Evolutionary conservation across 1,140 invertebrate species (phyloP).

Genomic region (Diorhabda elongata): DNA sequence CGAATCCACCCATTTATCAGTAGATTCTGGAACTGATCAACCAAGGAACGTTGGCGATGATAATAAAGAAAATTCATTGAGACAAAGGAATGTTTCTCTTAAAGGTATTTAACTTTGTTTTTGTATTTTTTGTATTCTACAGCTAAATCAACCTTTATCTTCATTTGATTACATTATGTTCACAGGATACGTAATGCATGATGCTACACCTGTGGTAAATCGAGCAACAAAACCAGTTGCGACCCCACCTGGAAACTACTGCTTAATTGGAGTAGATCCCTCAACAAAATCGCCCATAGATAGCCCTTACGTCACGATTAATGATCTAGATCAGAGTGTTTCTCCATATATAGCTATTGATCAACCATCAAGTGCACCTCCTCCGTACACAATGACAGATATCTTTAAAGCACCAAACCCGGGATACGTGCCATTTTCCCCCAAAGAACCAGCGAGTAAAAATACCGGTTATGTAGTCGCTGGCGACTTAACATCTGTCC

Average conservation of each 20-base stretch:
- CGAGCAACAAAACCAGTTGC: neutral
- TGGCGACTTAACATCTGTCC: neutral
- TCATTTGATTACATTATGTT: neutral
- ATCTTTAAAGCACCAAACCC: slow-evolving; percentile 10
- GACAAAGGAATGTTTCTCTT: slow-evolving; percentile 20
- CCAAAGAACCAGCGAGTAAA: slow-evolving; percentile 13
- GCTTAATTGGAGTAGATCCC: slow-evolving; percentile 13
- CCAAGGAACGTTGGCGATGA: slow-evolving; percentile 19
- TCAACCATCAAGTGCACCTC: neutral
- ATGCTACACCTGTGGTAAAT: slow-evolving; percentile 3
- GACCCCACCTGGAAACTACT: slow-evolving; percentile 12
- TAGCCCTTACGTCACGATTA: slow-evolving; percentile 9
- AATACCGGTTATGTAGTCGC: slow-evolving; percentile 20
- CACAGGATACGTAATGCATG: slow-evolving; percentile 11
- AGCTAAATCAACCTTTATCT: neutral
- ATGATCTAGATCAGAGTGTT: neutral
- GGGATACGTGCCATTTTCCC: slow-evolving; percentile 14
- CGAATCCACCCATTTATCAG: slow-evolving; percentile 52
- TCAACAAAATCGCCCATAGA: neutral
- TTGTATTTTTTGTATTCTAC: neutral
- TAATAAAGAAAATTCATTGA: slow-evolving; percentile 18
- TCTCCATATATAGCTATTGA: slow-evolving; percentile 7
- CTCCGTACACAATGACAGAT: neutral
- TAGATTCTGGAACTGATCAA: slow-evolving; percentile 42
- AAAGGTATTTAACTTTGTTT: neutral